Percentiles rank a stretch among this genome's conserved stretches.
Evolutionary conservation across 2,797 vertebrate species (phyloP).

Genomic region (Rhabdophis nuchalis): DNA sequence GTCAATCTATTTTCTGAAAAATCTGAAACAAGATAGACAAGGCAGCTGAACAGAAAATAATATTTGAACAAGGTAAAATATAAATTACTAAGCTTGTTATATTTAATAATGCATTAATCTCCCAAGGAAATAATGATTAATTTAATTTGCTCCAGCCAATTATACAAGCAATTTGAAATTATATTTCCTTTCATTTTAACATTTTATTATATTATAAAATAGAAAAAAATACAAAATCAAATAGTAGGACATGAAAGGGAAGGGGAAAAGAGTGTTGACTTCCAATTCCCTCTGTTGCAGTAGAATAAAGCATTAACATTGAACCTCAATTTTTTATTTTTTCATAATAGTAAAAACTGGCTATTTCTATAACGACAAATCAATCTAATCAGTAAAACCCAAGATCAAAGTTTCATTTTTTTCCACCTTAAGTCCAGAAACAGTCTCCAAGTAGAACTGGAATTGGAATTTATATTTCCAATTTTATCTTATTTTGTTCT

Average conservation of each 20-base stretch:
- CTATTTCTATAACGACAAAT: too few relatives aligned
- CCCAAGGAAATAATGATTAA: background rate
- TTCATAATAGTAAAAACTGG: too few relatives aligned
- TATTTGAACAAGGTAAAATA: background rate
- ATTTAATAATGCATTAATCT: background rate
- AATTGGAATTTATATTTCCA: background rate
- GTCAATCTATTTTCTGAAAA: background rate
- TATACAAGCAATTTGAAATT: background rate
- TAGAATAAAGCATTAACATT: too few relatives aligned
- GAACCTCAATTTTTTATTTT: too few relatives aligned
- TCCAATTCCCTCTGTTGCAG: too few relatives aligned
- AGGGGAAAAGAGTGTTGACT: too few relatives aligned
- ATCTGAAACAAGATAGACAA: constrained; percentile 1
- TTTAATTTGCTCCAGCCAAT: background rate
- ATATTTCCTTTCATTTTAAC: background rate
- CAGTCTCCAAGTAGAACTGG: background rate
- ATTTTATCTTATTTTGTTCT: background rate
- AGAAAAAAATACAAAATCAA: too few relatives aligned
- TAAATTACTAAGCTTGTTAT: background rate
- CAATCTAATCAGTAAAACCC: too few relatives aligned
- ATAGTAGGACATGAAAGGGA: too few relatives aligned
- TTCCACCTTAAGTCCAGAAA: too few relatives aligned
- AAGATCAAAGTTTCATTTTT: too few relatives aligned
- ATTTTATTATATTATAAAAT: too few relatives aligned
- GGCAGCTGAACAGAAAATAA: constrained; percentile 15